Base-by-base conservation (phyloP, 2,888 invertebrate genomes). In the Molorchus minor region DNA sequence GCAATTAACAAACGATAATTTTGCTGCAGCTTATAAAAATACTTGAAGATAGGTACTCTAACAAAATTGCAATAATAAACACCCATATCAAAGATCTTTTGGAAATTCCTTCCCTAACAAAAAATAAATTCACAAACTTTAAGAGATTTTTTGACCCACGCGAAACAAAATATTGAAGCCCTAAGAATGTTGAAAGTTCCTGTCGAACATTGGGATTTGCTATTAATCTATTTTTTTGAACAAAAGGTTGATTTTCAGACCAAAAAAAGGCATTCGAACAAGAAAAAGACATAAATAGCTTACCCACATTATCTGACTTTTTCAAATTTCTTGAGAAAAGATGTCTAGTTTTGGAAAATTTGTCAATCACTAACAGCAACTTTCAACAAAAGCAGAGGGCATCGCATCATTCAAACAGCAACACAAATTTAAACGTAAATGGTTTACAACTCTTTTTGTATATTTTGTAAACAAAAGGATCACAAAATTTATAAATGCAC, bases 211-310 rank as follows among this genome's bases (percentile, higher is more conserved):
- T 25, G 25, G 25, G 25, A 25, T 25, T 25, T 25, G 8, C 25
- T 25, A 5, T 25, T 25, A 25, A 43, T 19, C 16, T 45, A 29
- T 15, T 21, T n/a, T 45, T 36, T 55, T 46, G 2, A 8, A 12
- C 20, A 45, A 46, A 55, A 45, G 36, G 12, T 55, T 17, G 45
- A 55, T 45, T 55, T 45, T 38, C 12, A 35, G 12, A 55, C 55
- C 2, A 35, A 36, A 10, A n/a, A n/a, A 55, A 46, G 12, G 55
- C 55, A n/a, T 55, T 46, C 46, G 55, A 55, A 55, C 12, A 15
- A 19, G 45, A 55, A 46, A 35, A 35, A 29, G 41, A 33, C 36
- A 8, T 46, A 4, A 55, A 46, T 10, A 5, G 19, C 8, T 16
- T 55, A n/a, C 55, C 45, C 15, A 55, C 55, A 13, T 21, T 55